These are phyloP conservation scores for Tenthredo livida DNA, from an alignment of 2,888 invertebrate genomes.

Conservation along the genomic window DNA sequence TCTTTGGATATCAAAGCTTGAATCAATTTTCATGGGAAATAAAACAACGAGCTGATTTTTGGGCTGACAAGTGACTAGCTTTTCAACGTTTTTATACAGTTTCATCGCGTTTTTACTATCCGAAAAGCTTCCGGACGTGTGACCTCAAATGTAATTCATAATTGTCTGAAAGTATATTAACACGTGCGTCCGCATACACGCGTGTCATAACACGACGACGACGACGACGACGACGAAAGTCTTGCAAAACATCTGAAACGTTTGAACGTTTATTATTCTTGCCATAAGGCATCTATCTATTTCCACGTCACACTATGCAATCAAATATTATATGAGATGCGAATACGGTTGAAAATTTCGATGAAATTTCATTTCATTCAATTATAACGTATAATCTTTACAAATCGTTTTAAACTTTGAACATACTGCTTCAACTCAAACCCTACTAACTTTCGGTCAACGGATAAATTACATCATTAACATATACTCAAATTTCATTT, in stretches of 20 bases:
- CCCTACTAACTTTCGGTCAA: neutral
- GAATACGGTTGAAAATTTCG: neutral
- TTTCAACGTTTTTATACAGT: neutral
- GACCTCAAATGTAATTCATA: slow-evolving; percentile 14
- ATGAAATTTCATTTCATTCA: neutral
- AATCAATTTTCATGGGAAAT: neutral
- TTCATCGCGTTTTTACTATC: neutral
- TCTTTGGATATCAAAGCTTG: neutral
- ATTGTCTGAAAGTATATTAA: slow-evolving; percentile 31
- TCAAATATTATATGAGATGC: neutral
- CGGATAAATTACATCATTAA: neutral
- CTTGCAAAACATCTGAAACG: slow-evolving; percentile 20
- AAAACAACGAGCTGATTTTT: neutral
- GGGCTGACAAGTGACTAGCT: neutral
- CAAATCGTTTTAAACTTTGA: neutral
- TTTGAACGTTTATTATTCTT: slow-evolving; percentile 33
- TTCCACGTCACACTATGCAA: slow-evolving; percentile 10
- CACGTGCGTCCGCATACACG: neutral
- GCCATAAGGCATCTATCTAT: neutral
- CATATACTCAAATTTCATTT: neutral
- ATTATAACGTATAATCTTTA: neutral
- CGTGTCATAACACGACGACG: neutral
- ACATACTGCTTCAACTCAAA: neutral
- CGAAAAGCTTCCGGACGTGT: neutral
- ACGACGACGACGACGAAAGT: slow-evolving; percentile 31